Conservation (phyloP, 2,797 vertebrate genomes). For the Pitangus sulphuratus region DNA sequence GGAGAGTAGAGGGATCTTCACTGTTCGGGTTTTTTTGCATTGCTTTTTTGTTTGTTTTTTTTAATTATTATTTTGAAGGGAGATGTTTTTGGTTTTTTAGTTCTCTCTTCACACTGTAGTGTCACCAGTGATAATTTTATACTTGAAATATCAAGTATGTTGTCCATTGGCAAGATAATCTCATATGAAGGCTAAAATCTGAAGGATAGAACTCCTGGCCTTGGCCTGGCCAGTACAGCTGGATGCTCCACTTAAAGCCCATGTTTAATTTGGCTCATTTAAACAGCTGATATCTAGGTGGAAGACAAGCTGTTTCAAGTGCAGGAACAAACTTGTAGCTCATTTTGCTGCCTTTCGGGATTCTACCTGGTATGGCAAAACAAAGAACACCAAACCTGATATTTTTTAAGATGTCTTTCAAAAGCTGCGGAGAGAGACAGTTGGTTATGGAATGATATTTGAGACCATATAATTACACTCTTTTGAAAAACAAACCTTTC, state of each 20-base stretch:
- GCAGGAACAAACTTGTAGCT: background rate
- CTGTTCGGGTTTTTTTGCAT: background rate
- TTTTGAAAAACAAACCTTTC: constrained; percentile 16
- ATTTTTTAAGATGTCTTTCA: background rate
- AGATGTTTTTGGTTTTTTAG: background rate
- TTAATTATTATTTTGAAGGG: background rate
- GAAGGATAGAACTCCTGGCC: background rate
- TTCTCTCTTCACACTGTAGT: background rate
- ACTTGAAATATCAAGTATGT: background rate
- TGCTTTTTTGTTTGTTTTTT: background rate
- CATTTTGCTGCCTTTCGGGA: background rate
- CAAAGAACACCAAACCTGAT: background rate
- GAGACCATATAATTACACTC: background rate
- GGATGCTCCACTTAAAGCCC: background rate
- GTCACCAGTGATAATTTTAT: background rate
- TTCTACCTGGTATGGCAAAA: background rate
- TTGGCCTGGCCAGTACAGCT: background rate
- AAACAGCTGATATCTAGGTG: background rate
- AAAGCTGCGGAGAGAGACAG: background rate
- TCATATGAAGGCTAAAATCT: background rate
- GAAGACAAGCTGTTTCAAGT: background rate
- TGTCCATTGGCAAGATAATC: background rate
- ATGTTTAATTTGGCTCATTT: background rate
- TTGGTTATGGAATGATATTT: background rate
- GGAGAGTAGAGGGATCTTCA: background rate